Evolutionary conservation across 1,140 invertebrate genomes (phyloP).

Genomic region (Drosophila lowei): DNA sequence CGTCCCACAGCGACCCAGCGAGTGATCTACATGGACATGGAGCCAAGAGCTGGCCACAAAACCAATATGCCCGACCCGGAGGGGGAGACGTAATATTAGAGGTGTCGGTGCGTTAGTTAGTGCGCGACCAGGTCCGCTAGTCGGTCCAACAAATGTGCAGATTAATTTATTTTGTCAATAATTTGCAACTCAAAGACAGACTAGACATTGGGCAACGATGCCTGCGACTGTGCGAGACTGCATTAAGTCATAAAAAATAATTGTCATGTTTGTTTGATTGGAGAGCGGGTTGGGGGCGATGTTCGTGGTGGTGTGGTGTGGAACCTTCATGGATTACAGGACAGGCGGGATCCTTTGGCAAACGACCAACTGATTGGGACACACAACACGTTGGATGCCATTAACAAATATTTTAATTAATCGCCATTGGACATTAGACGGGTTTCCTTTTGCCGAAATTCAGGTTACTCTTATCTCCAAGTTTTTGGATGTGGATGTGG

Average conservation of each 20-base stretch:
- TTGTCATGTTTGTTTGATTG: constrained; percentile 40
- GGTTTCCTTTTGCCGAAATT: constrained; percentile 43
- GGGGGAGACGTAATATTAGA: constrained; percentile 32
- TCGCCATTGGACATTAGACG: constrained; percentile 66
- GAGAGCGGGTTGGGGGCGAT: constrained; percentile 2
- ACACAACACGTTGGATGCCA: constrained; percentile 52
- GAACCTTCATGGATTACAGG: constrained; percentile 28
- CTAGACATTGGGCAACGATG: constrained; percentile 46
- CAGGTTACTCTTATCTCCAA: constrained; percentile 57
- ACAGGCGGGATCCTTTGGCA: constrained; percentile 25
- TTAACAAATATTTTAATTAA: constrained; percentile 78
- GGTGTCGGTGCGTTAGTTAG: constrained; percentile 39
- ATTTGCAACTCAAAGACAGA: constrained; percentile 38
- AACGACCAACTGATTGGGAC: constrained; percentile 13
- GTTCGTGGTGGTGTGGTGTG: neutral
- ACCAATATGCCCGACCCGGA: constrained; percentile 25
- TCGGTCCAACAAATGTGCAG: constrained; percentile 47
- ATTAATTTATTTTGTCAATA: constrained; percentile 62
- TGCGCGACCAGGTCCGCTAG: neutral
- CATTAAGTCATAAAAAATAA: constrained; percentile 50
- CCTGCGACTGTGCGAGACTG: constrained; percentile 4
- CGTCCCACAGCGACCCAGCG: constrained; percentile 7
- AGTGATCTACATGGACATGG: neutral
- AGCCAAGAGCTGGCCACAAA: neutral
- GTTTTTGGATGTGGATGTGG: constrained; percentile 13